A percentile compares a stretch with the other conserved stretches of the same genome.
Conservation (phyloP, 2,888 invertebrate species). For the Willowsia nigromaculata region DNA sequence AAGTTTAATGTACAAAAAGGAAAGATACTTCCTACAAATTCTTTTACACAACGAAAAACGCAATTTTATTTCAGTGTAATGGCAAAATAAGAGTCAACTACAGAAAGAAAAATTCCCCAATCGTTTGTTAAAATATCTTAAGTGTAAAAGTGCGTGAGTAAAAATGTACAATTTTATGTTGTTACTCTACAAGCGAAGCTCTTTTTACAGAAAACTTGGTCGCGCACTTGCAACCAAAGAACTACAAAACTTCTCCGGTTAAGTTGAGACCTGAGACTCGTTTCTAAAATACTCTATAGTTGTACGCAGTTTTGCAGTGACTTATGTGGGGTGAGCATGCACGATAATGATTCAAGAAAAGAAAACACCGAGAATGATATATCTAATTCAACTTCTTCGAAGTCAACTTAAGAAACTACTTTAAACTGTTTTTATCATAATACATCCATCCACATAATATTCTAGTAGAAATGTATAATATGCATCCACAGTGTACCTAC, state of each 20-base stretch:
- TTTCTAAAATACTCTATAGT: background rate
- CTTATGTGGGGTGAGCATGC: background rate
- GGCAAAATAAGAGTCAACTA: background rate
- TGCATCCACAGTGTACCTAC: too few relatives aligned
- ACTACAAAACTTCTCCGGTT: background rate
- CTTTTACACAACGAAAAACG: background rate
- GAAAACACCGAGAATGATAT: conserved; percentile 17
- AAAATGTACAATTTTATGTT: background rate
- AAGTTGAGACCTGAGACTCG: background rate
- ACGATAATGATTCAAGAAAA: background rate
- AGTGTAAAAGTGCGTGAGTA: conserved; percentile 37
- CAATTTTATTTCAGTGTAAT: conserved; percentile 8
- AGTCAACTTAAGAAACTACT: conserved; percentile 13
- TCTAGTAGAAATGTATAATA: background rate
- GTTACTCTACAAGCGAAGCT: background rate
- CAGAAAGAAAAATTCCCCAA: background rate
- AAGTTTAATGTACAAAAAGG: background rate
- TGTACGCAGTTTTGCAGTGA: background rate
- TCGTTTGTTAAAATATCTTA: background rate
- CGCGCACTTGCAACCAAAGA: background rate
- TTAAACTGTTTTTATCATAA: conserved; percentile 51
- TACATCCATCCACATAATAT: background rate
- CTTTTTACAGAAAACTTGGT: background rate
- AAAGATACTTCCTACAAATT: background rate
- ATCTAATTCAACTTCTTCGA: background rate